Base-by-base conservation (phyloP, 2,888 invertebrate genomes). In the Conomelus anceps region DNA sequence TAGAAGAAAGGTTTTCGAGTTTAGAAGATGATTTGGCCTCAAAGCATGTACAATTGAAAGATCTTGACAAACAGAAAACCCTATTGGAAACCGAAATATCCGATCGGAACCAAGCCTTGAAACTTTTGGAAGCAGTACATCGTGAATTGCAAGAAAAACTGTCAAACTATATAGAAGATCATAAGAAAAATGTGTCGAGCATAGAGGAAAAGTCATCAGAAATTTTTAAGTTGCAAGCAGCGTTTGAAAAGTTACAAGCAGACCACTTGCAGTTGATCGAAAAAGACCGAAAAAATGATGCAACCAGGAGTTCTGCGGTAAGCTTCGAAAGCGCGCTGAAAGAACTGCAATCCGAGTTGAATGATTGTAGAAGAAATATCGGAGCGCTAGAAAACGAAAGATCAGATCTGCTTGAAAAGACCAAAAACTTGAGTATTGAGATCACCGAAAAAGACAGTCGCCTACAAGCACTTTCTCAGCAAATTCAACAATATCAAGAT, bases 341-440 rank as follows among this genome's bases (percentile, higher is more conserved):
- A n/a, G n/a, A 63, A n/a, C 3, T 63, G n/a, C 63, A 63, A 63
- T 20, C 63, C 1, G 63, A 63, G n/a, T 63, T 63, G 63, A 63
- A 63, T n/a, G 63, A 63, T 7, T 63, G 3, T 63, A 63, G n/a
- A 63, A 20, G n/a, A 63, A 91, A 92, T 86, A 91, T 63, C 63
- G 91, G 84, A 34, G 90, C 26, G 63, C 90, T 17, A 85, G 24
- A 84, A 85, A 86, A 23, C 13, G 89, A 63, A n/a, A 63, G 89
- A 23, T 84, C 34, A 3, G n/a, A 29, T 11, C 22, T 89, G 17
- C 63, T 86, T 22, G 24, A 88, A 22, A 86, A 86, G 17, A n/a
- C 41, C 0, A 86, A 88, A 11, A 24, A 23, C 20, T n/a, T 89
- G 20, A 41, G 85, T 22, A 89, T 87, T 22, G 89, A 88, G 23